A percentile compares a stretch with the other conserved stretches of the same genome.
phyloP scores from a whole-genome alignment of 1,140 invertebrate genomes.

The Stenopsyche tienmushanensis region DNA sequence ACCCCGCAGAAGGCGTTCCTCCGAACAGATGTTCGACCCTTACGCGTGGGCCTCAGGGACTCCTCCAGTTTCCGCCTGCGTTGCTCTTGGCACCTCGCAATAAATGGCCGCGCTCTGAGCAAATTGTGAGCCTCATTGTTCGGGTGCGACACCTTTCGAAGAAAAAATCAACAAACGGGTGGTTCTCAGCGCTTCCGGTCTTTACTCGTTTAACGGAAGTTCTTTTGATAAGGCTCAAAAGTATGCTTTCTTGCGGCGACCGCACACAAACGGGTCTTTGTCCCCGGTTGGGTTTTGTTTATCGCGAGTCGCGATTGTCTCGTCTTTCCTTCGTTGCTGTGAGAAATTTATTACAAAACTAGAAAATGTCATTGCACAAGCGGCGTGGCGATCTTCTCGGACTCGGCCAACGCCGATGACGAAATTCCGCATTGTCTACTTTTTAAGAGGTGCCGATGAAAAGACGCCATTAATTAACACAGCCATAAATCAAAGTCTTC shows the following conservation, averaged over 20 bases:
- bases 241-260: constrained; percentile 9
- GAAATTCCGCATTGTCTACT: no score
- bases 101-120: constrained; percentile 4
- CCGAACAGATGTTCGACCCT: not conserved
- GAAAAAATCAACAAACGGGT: constrained; percentile 1
- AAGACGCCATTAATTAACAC: no score
- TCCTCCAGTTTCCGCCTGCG: not conserved
- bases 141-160: not conserved
- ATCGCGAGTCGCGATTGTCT: not conserved
- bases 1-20: no score
- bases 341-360: no score
- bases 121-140: not conserved
- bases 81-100: not conserved
- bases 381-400: no score
- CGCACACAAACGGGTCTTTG: constrained; percentile 19
- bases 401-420: no score
- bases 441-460: no score
- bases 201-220: constrained; percentile 34
- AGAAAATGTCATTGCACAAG: no score
- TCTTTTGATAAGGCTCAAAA: constrained; percentile 28
- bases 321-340: not conserved
- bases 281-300: constrained; percentile 7
- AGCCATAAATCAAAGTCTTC: no score
- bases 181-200: constrained; percentile 27
- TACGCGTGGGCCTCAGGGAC: not conserved